Evolutionary conservation across 2,113 vertebrate genomes (phyloP).

Genomic region (Cyanistes caeruleus): DNA sequence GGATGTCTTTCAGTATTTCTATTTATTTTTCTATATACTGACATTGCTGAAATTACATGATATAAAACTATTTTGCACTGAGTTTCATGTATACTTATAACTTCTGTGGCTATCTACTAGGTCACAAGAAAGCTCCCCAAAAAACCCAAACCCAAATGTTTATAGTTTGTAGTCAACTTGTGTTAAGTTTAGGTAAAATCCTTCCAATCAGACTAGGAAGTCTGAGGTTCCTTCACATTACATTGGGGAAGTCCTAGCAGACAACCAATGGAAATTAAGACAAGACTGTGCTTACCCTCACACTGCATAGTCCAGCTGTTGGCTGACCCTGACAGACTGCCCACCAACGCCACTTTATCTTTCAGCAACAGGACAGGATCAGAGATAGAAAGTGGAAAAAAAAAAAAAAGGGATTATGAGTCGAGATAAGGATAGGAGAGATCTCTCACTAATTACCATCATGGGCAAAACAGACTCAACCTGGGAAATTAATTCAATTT

Average conservation of each 20-base stretch:
- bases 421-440: not conserved
- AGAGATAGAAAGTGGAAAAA: not conserved
- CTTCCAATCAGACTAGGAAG: not conserved
- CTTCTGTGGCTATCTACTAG: not conserved
- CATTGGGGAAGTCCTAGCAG: not conserved
- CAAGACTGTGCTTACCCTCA: not conserved
- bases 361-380: not conserved
- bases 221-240: not conserved
- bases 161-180: not conserved
- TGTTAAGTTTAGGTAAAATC: not conserved
- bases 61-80: not conserved
- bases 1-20: not conserved
- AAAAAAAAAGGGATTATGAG: not conserved
- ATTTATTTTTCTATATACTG: not conserved
- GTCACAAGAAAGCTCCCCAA: not conserved
- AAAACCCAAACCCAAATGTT: not conserved
- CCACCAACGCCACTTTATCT: not conserved
- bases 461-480: not conserved
- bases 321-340: not conserved
- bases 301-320: not conserved
- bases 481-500: not conserved
- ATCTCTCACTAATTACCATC: not conserved
- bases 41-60: not conserved
- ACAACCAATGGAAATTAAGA: fast-evolving
- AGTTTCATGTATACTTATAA: not conserved